Percentiles rank a stretch among this genome's conserved stretches.
Evolutionary conservation across 2,888 invertebrate genomes (phyloP).

Genomic region (Nowickia ferox): DNA sequence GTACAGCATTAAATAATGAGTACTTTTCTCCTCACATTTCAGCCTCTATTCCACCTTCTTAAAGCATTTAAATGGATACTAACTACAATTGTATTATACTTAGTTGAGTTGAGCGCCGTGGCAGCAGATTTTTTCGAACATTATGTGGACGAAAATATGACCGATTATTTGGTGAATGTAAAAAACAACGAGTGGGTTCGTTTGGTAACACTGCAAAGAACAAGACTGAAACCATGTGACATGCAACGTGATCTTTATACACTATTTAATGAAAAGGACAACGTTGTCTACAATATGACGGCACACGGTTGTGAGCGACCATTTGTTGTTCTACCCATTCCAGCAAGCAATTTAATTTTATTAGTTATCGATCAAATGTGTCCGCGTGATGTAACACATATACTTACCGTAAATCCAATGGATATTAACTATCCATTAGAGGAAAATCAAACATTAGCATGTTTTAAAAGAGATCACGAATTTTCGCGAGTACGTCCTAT

Average conservation of each 20-base stretch:
- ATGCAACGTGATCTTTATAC: conserved; percentile 87
- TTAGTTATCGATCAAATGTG: conserved; percentile 89
- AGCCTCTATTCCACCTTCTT: conserved; percentile 86
- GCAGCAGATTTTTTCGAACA: conserved; percentile 83
- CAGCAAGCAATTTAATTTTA: conserved; percentile 90
- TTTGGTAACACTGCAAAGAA: conserved; percentile 88
- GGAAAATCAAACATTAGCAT: conserved; percentile 86
- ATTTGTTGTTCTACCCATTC: conserved; percentile 89
- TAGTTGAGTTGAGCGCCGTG: conserved; percentile 84
- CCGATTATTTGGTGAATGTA: conserved; percentile 81
- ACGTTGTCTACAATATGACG: conserved; percentile 84
- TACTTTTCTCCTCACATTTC: conserved; percentile 56
- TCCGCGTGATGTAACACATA: conserved; percentile 84
- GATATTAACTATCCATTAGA: conserved; percentile 82
- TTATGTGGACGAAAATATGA: conserved; percentile 84
- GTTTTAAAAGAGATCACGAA: conserved; percentile 85
- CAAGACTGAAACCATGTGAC: conserved; percentile 93
- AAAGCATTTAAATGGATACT: conserved; percentile 85
- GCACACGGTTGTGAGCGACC: conserved; percentile 84
- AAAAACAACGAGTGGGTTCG: conserved; percentile 86
- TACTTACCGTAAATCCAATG: conserved; percentile 82
- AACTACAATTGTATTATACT: conserved; percentile 85
- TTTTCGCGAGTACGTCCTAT: conserved; percentile 88
- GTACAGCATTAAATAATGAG: not conserved
- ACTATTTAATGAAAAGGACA: conserved; percentile 84